Evolutionary conservation across 2,113 vertebrate species (phyloP), one percentile per base, ranked within the genome.

Genomic region (Danionella cerebrum): DNA sequence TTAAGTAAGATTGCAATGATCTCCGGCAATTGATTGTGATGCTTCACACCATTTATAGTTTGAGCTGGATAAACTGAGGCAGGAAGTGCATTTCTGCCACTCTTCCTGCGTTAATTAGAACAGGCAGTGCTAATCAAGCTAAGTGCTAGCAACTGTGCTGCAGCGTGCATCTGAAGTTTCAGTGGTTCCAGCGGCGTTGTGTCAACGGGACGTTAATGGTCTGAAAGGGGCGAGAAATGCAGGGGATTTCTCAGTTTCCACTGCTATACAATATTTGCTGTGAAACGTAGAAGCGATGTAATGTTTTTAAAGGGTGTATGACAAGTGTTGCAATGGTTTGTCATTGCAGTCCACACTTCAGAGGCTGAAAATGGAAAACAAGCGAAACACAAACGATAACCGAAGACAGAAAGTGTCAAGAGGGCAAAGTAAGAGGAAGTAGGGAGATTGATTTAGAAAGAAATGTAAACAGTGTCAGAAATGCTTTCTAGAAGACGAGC

Each of bases 31-130:
- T 58, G 58, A 69, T 73, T 73, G 53, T 57, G 19, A 22, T 41
- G 52, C 25, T 13, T 63, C 21, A 45, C 55, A 58, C 47, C 24
- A 36, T 62, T 53, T 48, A 62, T 52, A 74, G 13, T 62, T 47
- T 31, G 72, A 66, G 66, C 44, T 66, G 45, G 44, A 35, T 69
- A 74, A 74, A 70, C 62, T 67, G 72, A 70, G 18, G 19, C 38
- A 70, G 64, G 67, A 66, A 25, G 47, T 67, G 48, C 33, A 47
- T 53, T 51, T 45, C 35, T 60, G 38, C 64, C 55, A 52, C 53
- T 51, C 44, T 58, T 53, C 57, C 65, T 36, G 36, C 16, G 8
- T 47, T 70, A 66, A 59, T 74, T 33, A 39, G 38, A 42, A 36
- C 62, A 62, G 24, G 47, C 60, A 38, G 47, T 27, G 47, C 59